Conservation (phyloP, 1,140 invertebrate species). For the Amphibalanus amphitrite region DNA sequence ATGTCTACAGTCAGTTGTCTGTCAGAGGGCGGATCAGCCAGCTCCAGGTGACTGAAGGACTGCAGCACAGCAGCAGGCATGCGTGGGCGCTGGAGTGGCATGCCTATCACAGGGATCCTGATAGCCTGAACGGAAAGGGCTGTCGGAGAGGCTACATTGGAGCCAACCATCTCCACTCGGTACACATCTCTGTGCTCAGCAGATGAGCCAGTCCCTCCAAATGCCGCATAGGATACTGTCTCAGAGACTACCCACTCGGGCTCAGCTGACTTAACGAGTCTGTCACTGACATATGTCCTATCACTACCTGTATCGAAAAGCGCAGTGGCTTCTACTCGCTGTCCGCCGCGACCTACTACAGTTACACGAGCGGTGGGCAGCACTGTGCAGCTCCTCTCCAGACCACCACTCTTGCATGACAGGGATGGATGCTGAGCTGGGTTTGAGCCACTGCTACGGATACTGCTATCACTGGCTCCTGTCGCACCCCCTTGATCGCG, state of each 20-base stretch:
- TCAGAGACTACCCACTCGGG: background rate
- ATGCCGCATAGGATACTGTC: background rate
- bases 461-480: background rate
- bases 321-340: background rate
- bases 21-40: background rate
- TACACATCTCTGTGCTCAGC: background rate
- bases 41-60: background rate
- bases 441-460: background rate
- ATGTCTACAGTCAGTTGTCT: background rate
- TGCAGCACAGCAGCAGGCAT: background rate
- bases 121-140: background rate
- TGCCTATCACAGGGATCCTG: background rate
- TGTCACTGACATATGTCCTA: background rate
- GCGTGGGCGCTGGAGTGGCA: background rate
- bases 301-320: background rate
- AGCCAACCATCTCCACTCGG: background rate
- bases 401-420: background rate
- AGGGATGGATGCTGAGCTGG: background rate
- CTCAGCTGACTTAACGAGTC: background rate
- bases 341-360: background rate
- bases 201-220: background rate
- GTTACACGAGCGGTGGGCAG: background rate
- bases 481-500: background rate
- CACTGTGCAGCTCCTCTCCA: background rate
- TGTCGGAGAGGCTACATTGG: background rate